Base-by-base conservation (phyloP, 1,140 invertebrate species). In the Drosophila chauvacae region DNA sequence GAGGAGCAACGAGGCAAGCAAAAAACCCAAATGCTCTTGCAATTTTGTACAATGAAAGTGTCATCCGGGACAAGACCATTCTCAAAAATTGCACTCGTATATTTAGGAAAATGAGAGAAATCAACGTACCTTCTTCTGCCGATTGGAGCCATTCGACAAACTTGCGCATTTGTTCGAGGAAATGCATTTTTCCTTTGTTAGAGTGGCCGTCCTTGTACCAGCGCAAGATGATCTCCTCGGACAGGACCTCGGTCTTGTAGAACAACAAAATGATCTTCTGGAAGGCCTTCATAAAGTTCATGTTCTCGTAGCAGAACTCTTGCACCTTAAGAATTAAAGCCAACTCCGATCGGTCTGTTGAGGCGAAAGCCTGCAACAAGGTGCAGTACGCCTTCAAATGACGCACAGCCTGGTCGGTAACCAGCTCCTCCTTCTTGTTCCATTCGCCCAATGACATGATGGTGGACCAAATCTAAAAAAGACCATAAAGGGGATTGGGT, bases 211-310 rank as follows among this genome's bases (percentile, higher is more conserved):
- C 97, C 91, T 97, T 97, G 94, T 97, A 98, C 98, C 98, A 99
- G 93, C 97, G 97, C 63, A 98, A 94, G 90, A 99, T 98, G 51
- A 96, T 96, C 93, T 97, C 97, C 94, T 98, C 98, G 2, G 97
- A 97, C 59, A 99, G 94, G 33, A 98, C 96, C 93, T 98, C 97
- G 81, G 95, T 95, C 95, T 98, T 98, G 94, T 99, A 99, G 93
- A 99, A 96, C 81, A 99, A 95, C 93, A 99, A 95, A 87, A 99
- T 96, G 88, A 99, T 98, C 94, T 99, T 99, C 91, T 98, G 97
- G 95, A 99, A 99, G 92, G 97, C 97, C 93, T 98, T 98, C 97
- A 99, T 98, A 93, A 99, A 99, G 93, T 97, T 98, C 97, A 99
- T 99, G 94, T 99, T 99, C 91, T 98, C 98, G 93, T 99, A 99